Evolutionary conservation across 2,888 invertebrate genomes (phyloP).

Genomic region (Pandemis heparana): DNA sequence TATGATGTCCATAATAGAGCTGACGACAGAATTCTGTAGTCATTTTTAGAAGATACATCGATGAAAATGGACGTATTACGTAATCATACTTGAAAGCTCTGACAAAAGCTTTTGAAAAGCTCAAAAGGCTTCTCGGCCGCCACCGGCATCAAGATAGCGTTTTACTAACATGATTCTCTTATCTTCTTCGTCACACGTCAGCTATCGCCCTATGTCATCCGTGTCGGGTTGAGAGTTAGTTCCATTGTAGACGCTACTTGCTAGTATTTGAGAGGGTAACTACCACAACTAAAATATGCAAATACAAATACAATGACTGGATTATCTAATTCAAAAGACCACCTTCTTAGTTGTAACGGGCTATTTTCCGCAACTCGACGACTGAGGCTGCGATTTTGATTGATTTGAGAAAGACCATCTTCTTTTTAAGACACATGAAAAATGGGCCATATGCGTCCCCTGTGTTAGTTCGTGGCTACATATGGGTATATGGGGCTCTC

Average conservation of each 20-base stretch:
- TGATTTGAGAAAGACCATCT: too few relatives aligned
- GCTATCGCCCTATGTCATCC: slow-evolving; percentile 9
- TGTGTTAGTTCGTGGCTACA: too few relatives aligned
- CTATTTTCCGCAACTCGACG: too few relatives aligned
- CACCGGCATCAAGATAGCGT: slow-evolving; percentile 33
- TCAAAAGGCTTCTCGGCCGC: slow-evolving; percentile 31
- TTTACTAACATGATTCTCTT: slow-evolving; percentile 21
- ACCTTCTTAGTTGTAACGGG: too few relatives aligned
- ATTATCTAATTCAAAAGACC: too few relatives aligned
- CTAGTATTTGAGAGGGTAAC: not conserved
- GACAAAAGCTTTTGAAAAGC: slow-evolving; percentile 31
- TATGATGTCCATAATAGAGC: not conserved
- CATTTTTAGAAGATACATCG: not conserved
- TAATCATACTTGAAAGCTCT: slow-evolving; percentile 29
- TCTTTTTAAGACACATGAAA: too few relatives aligned
- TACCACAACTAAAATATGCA: too few relatives aligned
- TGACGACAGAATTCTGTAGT: not conserved
- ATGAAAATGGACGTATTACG: slow-evolving; percentile 29
- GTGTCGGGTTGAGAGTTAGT: slow-evolving; percentile 3
- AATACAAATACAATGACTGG: too few relatives aligned
- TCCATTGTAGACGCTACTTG: not conserved
- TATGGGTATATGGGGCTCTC: too few relatives aligned
- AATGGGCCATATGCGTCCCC: too few relatives aligned
- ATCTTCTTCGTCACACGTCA: slow-evolving; percentile 31
- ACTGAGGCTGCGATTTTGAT: too few relatives aligned